Conservation (phyloP, 1,140 invertebrate species). For the Ips nitidus region DNA sequence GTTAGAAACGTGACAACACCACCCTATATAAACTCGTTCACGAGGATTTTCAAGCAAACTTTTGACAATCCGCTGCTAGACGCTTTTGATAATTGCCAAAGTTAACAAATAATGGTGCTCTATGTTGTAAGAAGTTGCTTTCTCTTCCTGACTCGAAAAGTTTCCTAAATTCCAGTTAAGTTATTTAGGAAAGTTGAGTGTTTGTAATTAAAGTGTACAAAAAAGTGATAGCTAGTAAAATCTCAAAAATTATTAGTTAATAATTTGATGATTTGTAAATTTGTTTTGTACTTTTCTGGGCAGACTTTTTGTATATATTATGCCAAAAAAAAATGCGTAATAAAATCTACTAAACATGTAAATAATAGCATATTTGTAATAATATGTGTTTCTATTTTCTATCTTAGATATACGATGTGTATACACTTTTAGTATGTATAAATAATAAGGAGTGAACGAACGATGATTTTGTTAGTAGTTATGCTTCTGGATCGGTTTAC, state of each 20-base stretch:
- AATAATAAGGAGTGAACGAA: too few relatives aligned
- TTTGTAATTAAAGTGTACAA: too few relatives aligned
- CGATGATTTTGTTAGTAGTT: too few relatives aligned
- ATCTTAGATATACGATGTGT: neutral
- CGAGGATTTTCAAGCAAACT: conserved; percentile 9
- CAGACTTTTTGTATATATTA: conserved; percentile 24
- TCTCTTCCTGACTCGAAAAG: conserved; percentile 5
- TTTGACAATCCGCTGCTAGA: conserved; percentile 23
- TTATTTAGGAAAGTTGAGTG: neutral
- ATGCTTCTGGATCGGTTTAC: too few relatives aligned
- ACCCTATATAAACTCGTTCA: neutral
- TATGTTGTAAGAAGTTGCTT: conserved; percentile 28
- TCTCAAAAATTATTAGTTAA: neutral
- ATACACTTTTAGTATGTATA: too few relatives aligned
- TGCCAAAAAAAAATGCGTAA: conserved; percentile 31
- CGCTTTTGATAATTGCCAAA: conserved; percentile 20
- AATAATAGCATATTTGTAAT: neutral
- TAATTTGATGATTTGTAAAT: conserved; percentile 6
- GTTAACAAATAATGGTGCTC: conserved; percentile 34
- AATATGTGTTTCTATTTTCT: neutral
- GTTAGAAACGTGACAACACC: neutral
- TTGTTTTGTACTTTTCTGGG: conserved; percentile 20
- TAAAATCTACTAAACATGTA: conserved; percentile 27
- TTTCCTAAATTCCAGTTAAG: neutral
- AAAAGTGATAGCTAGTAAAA: too few relatives aligned